Conservation (phyloP, 2,113 vertebrate species). For the Lathamus discolor region DNA sequence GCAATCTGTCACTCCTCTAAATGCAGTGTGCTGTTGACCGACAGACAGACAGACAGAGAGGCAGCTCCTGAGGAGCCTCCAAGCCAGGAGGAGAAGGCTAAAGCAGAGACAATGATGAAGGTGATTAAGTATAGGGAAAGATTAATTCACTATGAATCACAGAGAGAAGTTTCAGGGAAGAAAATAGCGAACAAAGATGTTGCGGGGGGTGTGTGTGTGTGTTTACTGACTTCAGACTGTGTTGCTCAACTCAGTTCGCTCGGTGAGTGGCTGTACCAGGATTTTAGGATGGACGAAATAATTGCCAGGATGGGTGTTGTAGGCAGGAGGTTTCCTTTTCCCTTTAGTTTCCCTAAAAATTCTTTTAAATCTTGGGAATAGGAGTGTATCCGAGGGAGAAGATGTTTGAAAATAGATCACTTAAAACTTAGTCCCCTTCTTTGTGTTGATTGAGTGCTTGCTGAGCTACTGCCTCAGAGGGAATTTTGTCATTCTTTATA, state of each 20-base stretch:
- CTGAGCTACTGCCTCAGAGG: not conserved
- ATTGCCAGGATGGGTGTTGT: not conserved
- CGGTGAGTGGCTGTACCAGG: slow-evolving; percentile 25
- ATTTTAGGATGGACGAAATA: slow-evolving; percentile 44
- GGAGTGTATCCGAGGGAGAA: not conserved
- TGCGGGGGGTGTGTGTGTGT: not conserved
- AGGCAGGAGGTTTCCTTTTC: slow-evolving; percentile 17
- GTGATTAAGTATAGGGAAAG: slow-evolving; percentile 59
- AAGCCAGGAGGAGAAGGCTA: not conserved
- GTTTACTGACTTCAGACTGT: slow-evolving; percentile 56
- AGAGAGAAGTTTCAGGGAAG: not conserved
- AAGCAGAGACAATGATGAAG: not conserved
- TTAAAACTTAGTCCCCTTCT: not conserved
- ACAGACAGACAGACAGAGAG: slow-evolving; percentile 52
- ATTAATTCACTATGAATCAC: not conserved
- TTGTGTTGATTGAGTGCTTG: slow-evolving; percentile 10
- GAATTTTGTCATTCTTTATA: not conserved
- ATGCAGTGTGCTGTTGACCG: not conserved
- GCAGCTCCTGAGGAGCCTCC: not conserved
- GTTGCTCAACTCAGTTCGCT: slow-evolving; percentile 44
- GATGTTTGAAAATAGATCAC: not conserved
- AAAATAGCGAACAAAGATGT: slow-evolving; percentile 44
- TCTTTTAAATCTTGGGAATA: slow-evolving; percentile 9
- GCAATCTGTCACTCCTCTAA: slow-evolving; percentile 59
- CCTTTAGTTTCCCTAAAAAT: slow-evolving; percentile 8